Percentiles rank a stretch among this genome's conserved stretches.
Evolutionary conservation across 2,888 invertebrate species (phyloP).

Genomic region (Xylocampa areola): DNA sequence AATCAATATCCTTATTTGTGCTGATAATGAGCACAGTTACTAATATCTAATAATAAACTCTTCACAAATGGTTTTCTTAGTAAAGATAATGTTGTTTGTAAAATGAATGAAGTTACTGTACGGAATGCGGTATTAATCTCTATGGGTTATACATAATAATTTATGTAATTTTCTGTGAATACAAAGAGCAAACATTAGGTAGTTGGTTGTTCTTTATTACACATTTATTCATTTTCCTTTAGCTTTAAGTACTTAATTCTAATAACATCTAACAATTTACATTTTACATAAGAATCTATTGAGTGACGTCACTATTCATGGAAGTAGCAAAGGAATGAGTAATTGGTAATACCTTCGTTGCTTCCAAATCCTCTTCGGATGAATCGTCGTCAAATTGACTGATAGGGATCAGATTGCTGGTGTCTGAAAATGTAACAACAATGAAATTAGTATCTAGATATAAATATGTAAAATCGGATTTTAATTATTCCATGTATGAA

Average conservation of each 20-base stretch:
- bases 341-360: slow-evolving; percentile 72
- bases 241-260: slow-evolving; percentile 8
- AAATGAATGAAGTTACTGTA: too few relatives aligned
- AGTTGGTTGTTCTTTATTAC: slow-evolving; percentile 12
- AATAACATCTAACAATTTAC: slow-evolving; percentile 4
- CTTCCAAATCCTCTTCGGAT: slow-evolving; percentile 78
- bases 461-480: neutral
- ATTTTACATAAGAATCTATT: neutral
- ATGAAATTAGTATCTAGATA: neutral
- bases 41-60: too few relatives aligned
- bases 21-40: too few relatives aligned
- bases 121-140: neutral
- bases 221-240: slow-evolving; percentile 15
- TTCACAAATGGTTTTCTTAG: too few relatives aligned
- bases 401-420: slow-evolving; percentile 63
- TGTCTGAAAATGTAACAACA: slow-evolving; percentile 64
- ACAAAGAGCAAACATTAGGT: slow-evolving; percentile 18
- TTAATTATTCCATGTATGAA: too few relatives aligned
- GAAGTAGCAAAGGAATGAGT: slow-evolving; percentile 1
- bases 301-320: slow-evolving; percentile 5
- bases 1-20: too few relatives aligned
- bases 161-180: slow-evolving; percentile 23
- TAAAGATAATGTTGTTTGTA: too few relatives aligned
- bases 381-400: slow-evolving; percentile 75
- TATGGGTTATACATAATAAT: slow-evolving; percentile 15